phyloP scores from a whole-genome alignment of 2,113 vertebrate genomes.

The Gavia stellata region DNA sequence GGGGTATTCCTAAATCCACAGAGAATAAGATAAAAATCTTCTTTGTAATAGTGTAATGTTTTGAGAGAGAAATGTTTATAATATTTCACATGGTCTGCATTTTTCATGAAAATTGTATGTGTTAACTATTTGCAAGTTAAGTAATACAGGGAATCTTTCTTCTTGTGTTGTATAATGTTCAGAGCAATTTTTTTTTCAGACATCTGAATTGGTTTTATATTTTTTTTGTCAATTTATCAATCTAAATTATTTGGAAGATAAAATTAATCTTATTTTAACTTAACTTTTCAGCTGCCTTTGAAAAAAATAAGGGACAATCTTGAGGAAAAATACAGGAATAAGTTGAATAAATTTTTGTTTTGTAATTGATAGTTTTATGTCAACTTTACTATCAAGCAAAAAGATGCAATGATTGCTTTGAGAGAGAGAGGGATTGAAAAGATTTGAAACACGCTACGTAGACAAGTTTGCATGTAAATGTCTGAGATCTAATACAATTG shows the following conservation, averaged over 20 bases:
- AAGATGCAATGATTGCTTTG: background rate
- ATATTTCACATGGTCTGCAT: background rate
- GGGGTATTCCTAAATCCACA: background rate
- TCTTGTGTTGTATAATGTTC: background rate
- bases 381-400: background rate
- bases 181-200: background rate
- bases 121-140: background rate
- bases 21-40: background rate
- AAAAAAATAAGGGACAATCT: constrained; percentile 5
- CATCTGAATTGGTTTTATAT: background rate
- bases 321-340: background rate
- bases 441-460: background rate
- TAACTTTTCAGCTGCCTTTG: background rate
- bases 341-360: background rate
- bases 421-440: background rate
- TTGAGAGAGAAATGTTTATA: background rate
- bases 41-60: background rate
- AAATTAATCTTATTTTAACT: background rate
- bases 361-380: background rate
- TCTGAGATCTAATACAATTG: background rate
- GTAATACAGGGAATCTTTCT: background rate
- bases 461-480: background rate
- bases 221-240: background rate
- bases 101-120: background rate
- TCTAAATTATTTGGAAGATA: background rate